Conservation (phyloP, 2,797 vertebrate species). For the Hipposideros larvatus region DNA sequence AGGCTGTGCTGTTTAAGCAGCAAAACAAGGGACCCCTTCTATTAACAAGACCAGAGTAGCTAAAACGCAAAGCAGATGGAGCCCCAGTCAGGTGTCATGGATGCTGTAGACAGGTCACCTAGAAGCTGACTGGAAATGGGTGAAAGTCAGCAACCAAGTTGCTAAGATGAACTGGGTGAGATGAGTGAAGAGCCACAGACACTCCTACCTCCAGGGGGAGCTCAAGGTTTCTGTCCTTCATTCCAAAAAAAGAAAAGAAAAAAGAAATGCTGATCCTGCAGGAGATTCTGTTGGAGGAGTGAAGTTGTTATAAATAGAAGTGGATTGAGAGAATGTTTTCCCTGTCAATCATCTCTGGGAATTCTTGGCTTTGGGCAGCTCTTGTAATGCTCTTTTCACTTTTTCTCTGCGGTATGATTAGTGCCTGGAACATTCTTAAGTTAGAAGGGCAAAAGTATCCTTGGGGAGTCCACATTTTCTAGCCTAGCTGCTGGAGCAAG, state of each 20-base stretch:
- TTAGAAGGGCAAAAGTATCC: not conserved
- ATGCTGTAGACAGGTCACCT: not conserved
- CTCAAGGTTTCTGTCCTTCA: slow-evolving; percentile 58
- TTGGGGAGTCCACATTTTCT: not conserved
- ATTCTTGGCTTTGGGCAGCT: slow-evolving; percentile 21
- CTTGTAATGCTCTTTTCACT: not conserved
- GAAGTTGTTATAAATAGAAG: not conserved
- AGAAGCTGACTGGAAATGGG: not conserved
- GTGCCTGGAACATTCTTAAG: not conserved
- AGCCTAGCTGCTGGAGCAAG: not conserved
- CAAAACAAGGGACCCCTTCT: not conserved
- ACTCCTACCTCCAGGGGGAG: slow-evolving; percentile 74
- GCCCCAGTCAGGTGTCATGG: not conserved
- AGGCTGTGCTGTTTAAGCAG: not conserved
- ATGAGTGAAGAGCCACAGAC: not conserved
- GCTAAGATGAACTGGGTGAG: not conserved
- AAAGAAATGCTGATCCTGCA: not conserved
- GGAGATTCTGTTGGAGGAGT: not conserved
- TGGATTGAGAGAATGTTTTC: slow-evolving; percentile 2
- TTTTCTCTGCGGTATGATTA: not conserved
- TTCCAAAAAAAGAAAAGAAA: not conserved
- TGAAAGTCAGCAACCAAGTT: not conserved
- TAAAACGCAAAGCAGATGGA: not conserved
- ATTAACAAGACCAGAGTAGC: not conserved
- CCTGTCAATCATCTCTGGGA: not conserved